Evolutionary conservation across 2,113 vertebrate genomes (phyloP).

Genomic region (Albula goreensis): DNA sequence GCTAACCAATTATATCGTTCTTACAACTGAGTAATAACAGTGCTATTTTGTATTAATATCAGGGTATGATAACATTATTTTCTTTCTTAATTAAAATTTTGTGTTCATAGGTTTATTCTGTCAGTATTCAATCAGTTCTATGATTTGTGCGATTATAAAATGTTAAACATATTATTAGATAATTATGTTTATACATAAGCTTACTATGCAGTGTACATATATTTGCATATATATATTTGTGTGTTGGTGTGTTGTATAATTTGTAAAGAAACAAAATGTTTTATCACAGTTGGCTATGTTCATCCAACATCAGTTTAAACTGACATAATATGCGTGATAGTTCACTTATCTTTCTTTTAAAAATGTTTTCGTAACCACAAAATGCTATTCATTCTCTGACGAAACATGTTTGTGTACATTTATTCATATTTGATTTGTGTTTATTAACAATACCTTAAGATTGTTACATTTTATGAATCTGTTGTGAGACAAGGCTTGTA

Average conservation of each 20-base stretch:
- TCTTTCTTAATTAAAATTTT: neutral
- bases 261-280: neutral
- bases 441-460: neutral
- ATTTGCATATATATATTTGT: slow-evolving; percentile 2
- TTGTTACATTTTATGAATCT: too few relatives aligned
- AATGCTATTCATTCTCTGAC: slow-evolving; percentile 14
- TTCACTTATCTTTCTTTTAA: neutral
- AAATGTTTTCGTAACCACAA: neutral
- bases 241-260: neutral
- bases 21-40: neutral
- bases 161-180: neutral
- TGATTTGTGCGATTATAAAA: neutral
- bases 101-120: neutral
- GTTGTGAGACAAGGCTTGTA: neutral
- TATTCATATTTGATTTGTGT: neutral
- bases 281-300: neutral
- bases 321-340: neutral
- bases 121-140: slow-evolving; percentile 19
- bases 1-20: neutral
- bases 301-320: neutral
- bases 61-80: neutral
- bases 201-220: slow-evolving; percentile 17
- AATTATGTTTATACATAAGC: neutral
- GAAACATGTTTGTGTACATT: neutral
- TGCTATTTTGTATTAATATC: neutral